A percentile compares a stretch with the other conserved stretches of the same genome.
Conservation (phyloP, 2,113 vertebrate species). For the Etia nguti region DNA sequence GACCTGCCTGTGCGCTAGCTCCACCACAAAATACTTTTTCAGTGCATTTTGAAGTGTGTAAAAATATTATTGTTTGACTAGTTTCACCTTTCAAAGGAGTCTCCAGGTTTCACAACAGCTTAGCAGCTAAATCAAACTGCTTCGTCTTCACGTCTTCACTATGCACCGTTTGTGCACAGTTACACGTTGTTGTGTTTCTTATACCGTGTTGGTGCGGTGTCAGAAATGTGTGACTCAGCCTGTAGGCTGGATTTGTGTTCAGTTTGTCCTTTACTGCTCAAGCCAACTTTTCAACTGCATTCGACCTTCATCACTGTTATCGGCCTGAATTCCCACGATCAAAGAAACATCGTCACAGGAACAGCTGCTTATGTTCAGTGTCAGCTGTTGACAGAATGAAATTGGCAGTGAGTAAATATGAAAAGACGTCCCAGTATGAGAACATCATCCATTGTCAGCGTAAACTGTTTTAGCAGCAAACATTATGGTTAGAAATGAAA, state of each 20-base stretch:
- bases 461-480: neutral
- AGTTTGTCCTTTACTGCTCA: neutral
- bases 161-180: neutral
- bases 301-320: accelerated
- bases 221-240: neutral
- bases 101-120: neutral
- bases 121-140: neutral
- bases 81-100: neutral
- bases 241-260: neutral
- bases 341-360: neutral
- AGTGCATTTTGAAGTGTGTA: neutral
- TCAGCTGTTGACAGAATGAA: neutral
- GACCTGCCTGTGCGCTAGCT: neutral
- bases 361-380: neutral
- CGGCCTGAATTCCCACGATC: neutral
- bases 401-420: neutral
- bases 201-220: neutral
- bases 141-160: neutral
- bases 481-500: neutral
- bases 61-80: constrained; percentile 18
- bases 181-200: neutral
- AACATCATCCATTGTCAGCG: neutral
- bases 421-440: neutral
- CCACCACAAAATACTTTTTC: neutral
- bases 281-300: neutral